A percentile compares a stretch with the other conserved stretches of the same genome.
Conservation (phyloP, 2,113 vertebrate species). For the Hucho hucho region DNA sequence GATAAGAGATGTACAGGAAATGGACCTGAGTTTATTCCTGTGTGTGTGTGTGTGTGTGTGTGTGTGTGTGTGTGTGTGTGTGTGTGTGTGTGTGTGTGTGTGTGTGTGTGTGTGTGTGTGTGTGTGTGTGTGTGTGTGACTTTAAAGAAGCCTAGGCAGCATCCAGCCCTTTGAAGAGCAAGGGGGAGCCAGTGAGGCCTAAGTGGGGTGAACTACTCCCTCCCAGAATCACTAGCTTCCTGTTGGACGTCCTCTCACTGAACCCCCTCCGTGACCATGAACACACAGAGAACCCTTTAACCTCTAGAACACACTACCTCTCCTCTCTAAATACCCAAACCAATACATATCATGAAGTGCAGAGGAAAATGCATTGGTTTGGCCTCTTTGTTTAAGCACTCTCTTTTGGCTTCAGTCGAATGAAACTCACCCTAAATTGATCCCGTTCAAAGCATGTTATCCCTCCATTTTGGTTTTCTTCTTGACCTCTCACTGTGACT, state of each 20-base stretch:
- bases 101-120: conserved; percentile 16
- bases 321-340: neutral
- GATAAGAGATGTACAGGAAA: conserved; percentile 48
- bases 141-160: conserved; percentile 6
- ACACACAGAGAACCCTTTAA: conserved; percentile 12
- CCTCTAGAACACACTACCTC: conserved; percentile 11
- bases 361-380: too few relatives aligned
- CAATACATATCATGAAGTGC: too few relatives aligned
- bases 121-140: conserved; percentile 7
- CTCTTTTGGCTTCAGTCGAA: too few relatives aligned
- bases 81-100: conserved; percentile 16
- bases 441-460: conserved; percentile 34
- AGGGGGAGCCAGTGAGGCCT: too few relatives aligned
- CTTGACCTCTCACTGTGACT: neutral
- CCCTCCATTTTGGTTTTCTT: conserved; percentile 5
- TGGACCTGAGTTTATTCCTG: conserved; percentile 30
- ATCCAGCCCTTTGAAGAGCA: conserved; percentile 33
- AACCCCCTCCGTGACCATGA: conserved; percentile 27
- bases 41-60: conserved; percentile 7
- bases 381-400: too few relatives aligned
- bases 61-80: conserved; percentile 13
- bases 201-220: neutral
- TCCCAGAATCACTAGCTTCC: conserved; percentile 43
- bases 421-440: conserved; percentile 1
- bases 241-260: conserved; percentile 34